These are phyloP conservation scores for Euphydryas editha DNA, from an alignment of 2,888 invertebrate genomes.

Conservation along the genomic window DNA sequence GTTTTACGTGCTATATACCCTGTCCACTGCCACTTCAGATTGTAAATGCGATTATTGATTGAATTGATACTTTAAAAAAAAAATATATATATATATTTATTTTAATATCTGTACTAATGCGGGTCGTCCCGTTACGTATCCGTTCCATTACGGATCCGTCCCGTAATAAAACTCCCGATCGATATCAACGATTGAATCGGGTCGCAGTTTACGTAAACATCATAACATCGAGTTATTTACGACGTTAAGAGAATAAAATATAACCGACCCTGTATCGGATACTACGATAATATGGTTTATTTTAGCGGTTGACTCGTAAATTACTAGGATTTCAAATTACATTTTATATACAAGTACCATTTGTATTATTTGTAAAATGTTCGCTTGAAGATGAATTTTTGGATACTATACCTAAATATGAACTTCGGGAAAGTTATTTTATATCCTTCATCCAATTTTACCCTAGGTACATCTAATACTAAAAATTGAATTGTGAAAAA, in stretches of 20 bases:
- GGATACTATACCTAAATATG: too few relatives aligned
- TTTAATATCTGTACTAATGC: slow-evolving; percentile 10
- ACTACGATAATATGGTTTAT: slow-evolving; percentile 36
- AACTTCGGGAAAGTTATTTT: too few relatives aligned
- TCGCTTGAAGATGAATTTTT: neutral
- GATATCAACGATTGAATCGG: slow-evolving; percentile 35
- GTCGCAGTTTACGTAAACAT: slow-evolving; percentile 44
- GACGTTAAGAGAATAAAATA: slow-evolving; percentile 43
- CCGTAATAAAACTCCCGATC: slow-evolving; percentile 31
- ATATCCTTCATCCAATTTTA: too few relatives aligned
- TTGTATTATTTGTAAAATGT: slow-evolving; percentile 10
- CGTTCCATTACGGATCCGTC: slow-evolving; percentile 16
- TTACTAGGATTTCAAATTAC: slow-evolving; percentile 24
- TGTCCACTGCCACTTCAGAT: too few relatives aligned
- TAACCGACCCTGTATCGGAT: slow-evolving; percentile 32
- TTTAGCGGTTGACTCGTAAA: slow-evolving; percentile 27
- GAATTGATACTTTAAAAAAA: too few relatives aligned
- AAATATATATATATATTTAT: neutral
- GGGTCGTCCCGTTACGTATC: slow-evolving; percentile 19
- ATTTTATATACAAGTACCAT: slow-evolving; percentile 31
- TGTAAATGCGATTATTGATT: too few relatives aligned
- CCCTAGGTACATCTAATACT: too few relatives aligned
- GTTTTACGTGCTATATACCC: too few relatives aligned
- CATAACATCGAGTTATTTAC: slow-evolving; percentile 45
- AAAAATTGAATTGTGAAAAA: too few relatives aligned